Percentiles rank a stretch among this genome's conserved stretches.
Conservation (phyloP, 2,797 vertebrate species). For the Astyanax mexicanus region DNA sequence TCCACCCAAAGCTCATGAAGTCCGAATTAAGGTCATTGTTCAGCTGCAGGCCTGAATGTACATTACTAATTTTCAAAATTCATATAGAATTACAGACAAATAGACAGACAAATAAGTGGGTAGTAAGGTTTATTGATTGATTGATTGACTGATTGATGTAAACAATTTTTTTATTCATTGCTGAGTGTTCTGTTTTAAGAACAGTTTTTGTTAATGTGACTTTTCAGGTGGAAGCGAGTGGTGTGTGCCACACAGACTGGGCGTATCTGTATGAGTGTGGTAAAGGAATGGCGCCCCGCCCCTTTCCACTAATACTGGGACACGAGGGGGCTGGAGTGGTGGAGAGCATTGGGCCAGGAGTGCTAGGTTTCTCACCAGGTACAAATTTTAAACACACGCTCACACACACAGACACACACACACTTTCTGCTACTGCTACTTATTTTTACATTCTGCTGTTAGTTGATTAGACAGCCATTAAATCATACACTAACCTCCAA, state of each 20-base stretch:
- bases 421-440: too few species aligned
- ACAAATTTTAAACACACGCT: constrained; percentile 9
- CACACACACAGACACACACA: background rate
- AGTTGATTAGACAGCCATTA: too few species aligned
- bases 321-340: constrained; percentile 88
- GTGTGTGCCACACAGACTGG: constrained; percentile 85
- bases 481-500: too few species aligned
- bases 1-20: constrained; percentile 85
- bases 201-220: too few species aligned
- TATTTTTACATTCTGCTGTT: too few species aligned
- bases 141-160: too few species aligned
- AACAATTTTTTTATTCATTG: too few species aligned
- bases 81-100: too few species aligned
- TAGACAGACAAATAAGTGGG: too few species aligned
- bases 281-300: constrained; percentile 78
- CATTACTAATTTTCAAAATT: too few species aligned
- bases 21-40: constrained; percentile 83
- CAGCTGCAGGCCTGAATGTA: background rate
- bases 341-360: constrained; percentile 86
- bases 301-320: constrained; percentile 85
- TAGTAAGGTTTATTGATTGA: too few species aligned
- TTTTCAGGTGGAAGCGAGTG: constrained; percentile 81
- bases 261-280: constrained; percentile 77
- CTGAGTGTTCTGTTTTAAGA: too few species aligned
- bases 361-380: constrained; percentile 84